Percentiles rank a stretch among this genome's conserved stretches.
Evolutionary conservation across 2,113 vertebrate species (phyloP).

Genomic region (Haplotaxodon microlepis): DNA sequence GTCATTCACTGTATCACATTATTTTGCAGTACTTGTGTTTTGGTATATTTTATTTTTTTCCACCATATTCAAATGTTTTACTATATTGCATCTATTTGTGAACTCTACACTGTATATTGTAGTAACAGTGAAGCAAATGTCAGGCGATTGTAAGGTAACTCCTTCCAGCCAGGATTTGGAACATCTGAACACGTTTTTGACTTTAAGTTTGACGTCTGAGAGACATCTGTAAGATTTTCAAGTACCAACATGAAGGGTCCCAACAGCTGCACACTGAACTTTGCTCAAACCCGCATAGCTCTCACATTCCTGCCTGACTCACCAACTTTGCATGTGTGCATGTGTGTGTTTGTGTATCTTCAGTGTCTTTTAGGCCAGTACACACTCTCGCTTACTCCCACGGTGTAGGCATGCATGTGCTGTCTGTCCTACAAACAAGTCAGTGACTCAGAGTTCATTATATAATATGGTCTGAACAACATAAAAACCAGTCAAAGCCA

Average conservation of each 20-base stretch:
- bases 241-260: slow-evolving; percentile 49
- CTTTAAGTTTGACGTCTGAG: slow-evolving; percentile 4
- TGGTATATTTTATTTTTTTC: not conserved
- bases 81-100: not conserved
- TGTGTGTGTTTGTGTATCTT: not conserved
- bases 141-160: not conserved
- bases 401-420: not conserved
- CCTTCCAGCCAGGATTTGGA: not conserved
- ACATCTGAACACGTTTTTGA: not conserved
- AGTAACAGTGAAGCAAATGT: not conserved
- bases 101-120: not conserved
- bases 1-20: not conserved
- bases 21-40: not conserved
- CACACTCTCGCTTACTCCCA: not conserved
- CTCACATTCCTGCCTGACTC: slow-evolving; percentile 63
- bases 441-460: slow-evolving; percentile 41
- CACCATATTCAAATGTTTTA: not conserved
- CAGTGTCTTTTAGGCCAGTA: not conserved
- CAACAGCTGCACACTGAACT: slow-evolving; percentile 39
- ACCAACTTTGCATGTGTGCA: slow-evolving; percentile 14
- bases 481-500: slow-evolving; percentile 15
- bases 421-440: slow-evolving; percentile 33
- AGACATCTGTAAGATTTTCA: slow-evolving; percentile 34
- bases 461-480: slow-evolving; percentile 1
- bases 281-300: slow-evolving; percentile 33